A percentile compares a stretch with the other conserved stretches of the same genome.
phyloP scores from a whole-genome alignment of 30 jellyfish, hydroid and myxozoan genomes.

The Pelagia noctiluca region DNA sequence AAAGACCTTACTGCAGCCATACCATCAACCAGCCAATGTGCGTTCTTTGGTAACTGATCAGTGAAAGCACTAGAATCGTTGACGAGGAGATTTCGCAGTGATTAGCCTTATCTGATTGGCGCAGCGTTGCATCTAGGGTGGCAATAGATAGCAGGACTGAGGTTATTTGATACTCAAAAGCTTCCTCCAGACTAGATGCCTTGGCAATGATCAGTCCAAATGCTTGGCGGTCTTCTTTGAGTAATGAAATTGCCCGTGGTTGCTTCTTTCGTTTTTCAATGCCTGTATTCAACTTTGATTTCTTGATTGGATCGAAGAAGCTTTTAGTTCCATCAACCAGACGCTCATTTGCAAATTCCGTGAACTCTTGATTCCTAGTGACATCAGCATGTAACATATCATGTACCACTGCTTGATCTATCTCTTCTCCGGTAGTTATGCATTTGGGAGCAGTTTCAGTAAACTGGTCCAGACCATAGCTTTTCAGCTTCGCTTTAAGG shows the following conservation, averaged over 20 bases:
- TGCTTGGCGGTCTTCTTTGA: slow-evolving; percentile 52
- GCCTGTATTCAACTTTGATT: slow-evolving; percentile 23
- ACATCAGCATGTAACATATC: too few species aligned
- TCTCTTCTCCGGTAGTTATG: too few species aligned
- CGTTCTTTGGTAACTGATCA: slow-evolving; percentile 19
- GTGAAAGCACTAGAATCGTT: not conserved
- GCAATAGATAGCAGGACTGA: slow-evolving; percentile 22
- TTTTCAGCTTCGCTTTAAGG: too few species aligned
- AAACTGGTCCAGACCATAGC: too few species aligned
- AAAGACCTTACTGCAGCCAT: slow-evolving; percentile 23
- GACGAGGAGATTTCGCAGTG: slow-evolving; percentile 37
- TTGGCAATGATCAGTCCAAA: slow-evolving; percentile 51
- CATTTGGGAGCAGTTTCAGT: too few species aligned
- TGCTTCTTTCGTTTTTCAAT: not conserved
- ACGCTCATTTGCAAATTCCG: not conserved
- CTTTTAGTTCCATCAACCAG: slow-evolving; percentile 25
- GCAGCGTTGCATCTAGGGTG: slow-evolving; percentile 28
- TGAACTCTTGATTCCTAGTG: slow-evolving; percentile 20
- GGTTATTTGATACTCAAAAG: too few species aligned
- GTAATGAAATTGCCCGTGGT: slow-evolving; percentile 30
- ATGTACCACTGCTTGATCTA: too few species aligned
- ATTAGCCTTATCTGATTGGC: slow-evolving; percentile 42
- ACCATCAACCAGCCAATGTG: slow-evolving; percentile 26
- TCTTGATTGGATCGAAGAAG: too few species aligned
- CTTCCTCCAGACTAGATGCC: slow-evolving; percentile 48